These are phyloP conservation scores for Hyphantria cunea DNA, from an alignment of 1,140 invertebrate genomes.

Conservation along the genomic window DNA sequence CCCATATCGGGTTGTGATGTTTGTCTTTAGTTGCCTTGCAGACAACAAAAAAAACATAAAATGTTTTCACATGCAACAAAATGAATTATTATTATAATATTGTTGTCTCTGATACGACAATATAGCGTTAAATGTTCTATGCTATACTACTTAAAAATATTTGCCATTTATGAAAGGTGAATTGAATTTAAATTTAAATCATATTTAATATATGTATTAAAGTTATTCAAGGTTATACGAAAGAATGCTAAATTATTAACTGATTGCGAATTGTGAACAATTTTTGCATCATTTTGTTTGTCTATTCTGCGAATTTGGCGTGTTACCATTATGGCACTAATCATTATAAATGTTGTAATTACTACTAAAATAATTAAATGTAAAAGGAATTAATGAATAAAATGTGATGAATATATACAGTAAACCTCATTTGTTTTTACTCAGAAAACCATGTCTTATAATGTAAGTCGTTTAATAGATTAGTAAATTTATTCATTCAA, in stretches of 20 bases:
- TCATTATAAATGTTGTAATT: constrained; percentile 46
- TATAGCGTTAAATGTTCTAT: constrained; percentile 4
- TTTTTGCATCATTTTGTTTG: neutral
- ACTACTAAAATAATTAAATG: constrained; percentile 39
- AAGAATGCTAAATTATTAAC: neutral
- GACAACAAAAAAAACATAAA: constrained; percentile 15
- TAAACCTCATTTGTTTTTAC: constrained; percentile 12
- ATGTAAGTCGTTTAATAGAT: too few species aligned
- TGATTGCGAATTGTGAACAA: too few species aligned
- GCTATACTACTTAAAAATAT: constrained; percentile 9
- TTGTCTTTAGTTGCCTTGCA: neutral
- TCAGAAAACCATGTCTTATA: too few species aligned
- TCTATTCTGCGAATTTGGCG: constrained; percentile 25
- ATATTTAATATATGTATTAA: neutral
- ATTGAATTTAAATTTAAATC: constrained; percentile 9
- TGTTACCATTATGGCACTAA: constrained; percentile 30
- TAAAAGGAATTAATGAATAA: constrained; percentile 42
- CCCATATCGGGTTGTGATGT: constrained; percentile 24
- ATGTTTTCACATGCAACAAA: neutral
- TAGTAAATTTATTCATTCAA: too few species aligned
- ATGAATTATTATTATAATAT: neutral
- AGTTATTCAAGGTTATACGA: constrained; percentile 3
- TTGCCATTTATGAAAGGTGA: constrained; percentile 11
- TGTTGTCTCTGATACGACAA: neutral
- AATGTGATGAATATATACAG: constrained; percentile 52